Percentiles rank a stretch among this genome's conserved stretches.
Evolutionary conservation across 2,113 vertebrate species (phyloP).

Genomic region (Centropristis striata): DNA sequence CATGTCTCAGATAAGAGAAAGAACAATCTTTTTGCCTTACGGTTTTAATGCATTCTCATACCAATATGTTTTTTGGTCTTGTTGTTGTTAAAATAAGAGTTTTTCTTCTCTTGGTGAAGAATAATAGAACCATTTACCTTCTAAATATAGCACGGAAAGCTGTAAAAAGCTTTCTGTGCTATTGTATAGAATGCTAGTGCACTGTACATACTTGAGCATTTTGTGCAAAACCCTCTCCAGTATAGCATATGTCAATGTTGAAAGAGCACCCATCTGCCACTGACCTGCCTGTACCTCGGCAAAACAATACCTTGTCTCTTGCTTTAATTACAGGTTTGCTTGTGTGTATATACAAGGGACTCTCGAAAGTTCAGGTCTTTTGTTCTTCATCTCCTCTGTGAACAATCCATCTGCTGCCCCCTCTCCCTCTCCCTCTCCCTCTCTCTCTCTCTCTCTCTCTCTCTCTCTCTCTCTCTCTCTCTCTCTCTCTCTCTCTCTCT

Average conservation of each 20-base stretch:
- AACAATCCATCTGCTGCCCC: slow-evolving; percentile 89
- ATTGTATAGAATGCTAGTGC: slow-evolving; percentile 6
- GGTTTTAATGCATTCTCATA: slow-evolving; percentile 53
- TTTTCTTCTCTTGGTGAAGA: not conserved
- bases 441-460: slow-evolving; percentile 28
- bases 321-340: slow-evolving; percentile 89
- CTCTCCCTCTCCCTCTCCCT: slow-evolving; percentile 6
- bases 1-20: slow-evolving; percentile 60
- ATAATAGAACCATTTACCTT: not conserved
- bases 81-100: not conserved
- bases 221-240: slow-evolving; percentile 80
- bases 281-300: slow-evolving; percentile 75
- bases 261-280: slow-evolving; percentile 89
- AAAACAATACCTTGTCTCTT: slow-evolving; percentile 85
- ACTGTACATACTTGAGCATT: slow-evolving; percentile 69
- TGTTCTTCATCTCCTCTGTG: slow-evolving; percentile 85
- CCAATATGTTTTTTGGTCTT: not conserved
- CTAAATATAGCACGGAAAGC: slow-evolving; percentile 35
- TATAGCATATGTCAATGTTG: slow-evolving; percentile 86
- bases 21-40: slow-evolving; percentile 28
- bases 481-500: not conserved
- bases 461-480: not conserved
- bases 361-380: slow-evolving; percentile 88
- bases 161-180: slow-evolving; percentile 18
- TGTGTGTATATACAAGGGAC: slow-evolving; percentile 56